Evolutionary conservation across 2,797 vertebrate species (phyloP).

Genomic region (Oreochromis grahami): DNA sequence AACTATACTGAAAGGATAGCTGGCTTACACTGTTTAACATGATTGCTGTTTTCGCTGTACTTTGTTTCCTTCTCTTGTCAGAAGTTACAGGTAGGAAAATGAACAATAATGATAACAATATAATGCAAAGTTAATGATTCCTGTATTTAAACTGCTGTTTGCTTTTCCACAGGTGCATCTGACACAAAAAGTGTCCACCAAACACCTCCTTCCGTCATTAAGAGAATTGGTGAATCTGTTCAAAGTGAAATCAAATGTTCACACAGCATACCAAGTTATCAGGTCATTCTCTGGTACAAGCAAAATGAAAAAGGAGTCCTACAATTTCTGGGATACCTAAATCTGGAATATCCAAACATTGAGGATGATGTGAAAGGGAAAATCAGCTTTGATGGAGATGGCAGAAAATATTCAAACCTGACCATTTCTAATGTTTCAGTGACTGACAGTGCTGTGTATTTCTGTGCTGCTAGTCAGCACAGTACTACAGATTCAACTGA

Average conservation of each 20-base stretch:
- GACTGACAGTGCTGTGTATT: conserved; percentile 14
- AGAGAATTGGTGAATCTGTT: conserved; percentile 5
- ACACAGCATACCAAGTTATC: not conserved
- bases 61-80: not conserved
- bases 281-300: conserved; percentile 41
- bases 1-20: not conserved
- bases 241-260: conserved; percentile 21
- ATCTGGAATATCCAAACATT: accelerated
- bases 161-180: too few relatives aligned
- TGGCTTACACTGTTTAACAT: not conserved
- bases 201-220: conserved; percentile 11
- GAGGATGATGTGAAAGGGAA: conserved; percentile 2
- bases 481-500: not conserved
- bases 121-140: too few relatives aligned
- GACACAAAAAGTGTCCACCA: not conserved
- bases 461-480: not conserved
- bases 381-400: conserved; percentile 25
- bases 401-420: not conserved
- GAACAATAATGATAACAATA: not conserved
- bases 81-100: not conserved
- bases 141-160: not conserved
- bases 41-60: not conserved
- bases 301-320: not conserved
- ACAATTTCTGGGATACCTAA: conserved; percentile 9
- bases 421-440: not conserved